Evolutionary conservation across 2,888 invertebrate genomes (phyloP), one percentile per base, ranked within the genome.

Genomic region (Sminthurinus aureus): DNA sequence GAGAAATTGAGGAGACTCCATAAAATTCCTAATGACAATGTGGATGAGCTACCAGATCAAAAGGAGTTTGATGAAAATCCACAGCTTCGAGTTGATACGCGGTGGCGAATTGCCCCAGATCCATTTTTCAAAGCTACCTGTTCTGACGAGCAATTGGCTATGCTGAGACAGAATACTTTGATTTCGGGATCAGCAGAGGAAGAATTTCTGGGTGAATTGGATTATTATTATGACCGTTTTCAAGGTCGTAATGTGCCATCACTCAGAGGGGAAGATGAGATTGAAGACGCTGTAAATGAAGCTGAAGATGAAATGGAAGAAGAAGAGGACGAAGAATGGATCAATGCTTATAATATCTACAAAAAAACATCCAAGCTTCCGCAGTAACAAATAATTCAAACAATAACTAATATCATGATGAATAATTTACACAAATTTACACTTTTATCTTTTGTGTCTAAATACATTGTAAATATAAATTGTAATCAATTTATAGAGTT

Each of bases 311-410:
- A 78, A 22, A 0, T 2, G 13, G 78, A 78, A 6, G 78, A 66
- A 66, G 78, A 78, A 13, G 78, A 78, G 18, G 66, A 78, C 2
- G 52, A 18, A 8, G 76, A 76, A 22, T 76, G 76, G 76, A 76
- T 76, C 20, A 52, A 51, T 20, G 22, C 8, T 51, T 76, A 52
- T 20, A 51, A 76, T n/a, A 22, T 76, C 20, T 76, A 76, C 52
- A 76, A 52, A 20, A 52, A 76, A 76, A 76, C 76, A 20, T 76
- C 76, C 11, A 24, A 76, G 22, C 76, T 76, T 51, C 76, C 76
- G 6, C 52, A 11, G 52, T 52, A 52, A n/a, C n/a, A n/a, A 64
- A 64, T 11, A 64, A 64, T 13, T 64, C 64, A 64, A 64, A 64
- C 64, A 15, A 64, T 13, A 64, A 64, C 15, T 13, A 15, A 15